Percentiles rank a stretch among this genome's conserved stretches.
phyloP scores from a whole-genome alignment of 2,113 vertebrate species.

The Calypte anna region DNA sequence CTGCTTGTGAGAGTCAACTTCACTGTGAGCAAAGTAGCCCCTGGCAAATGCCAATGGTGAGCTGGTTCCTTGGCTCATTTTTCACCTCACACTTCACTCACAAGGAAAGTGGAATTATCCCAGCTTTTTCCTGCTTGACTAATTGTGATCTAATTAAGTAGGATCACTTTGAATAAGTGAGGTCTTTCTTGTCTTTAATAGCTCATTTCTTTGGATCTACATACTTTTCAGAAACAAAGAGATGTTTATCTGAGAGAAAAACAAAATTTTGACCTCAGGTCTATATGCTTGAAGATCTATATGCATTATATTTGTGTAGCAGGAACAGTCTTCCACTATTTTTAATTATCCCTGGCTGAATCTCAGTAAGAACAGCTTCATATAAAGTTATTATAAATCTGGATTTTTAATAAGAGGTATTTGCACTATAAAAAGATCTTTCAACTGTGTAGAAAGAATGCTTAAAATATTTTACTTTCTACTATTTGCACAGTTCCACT shows the following conservation, averaged over 20 bases:
- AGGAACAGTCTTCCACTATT: background rate
- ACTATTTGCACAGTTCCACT: background rate
- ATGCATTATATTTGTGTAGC: background rate
- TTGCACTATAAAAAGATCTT: constrained; percentile 67
- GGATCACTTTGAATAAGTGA: background rate
- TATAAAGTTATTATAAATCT: constrained; percentile 45
- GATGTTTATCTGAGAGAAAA: background rate
- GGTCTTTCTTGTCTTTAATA: background rate
- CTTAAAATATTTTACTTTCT: constrained; percentile 40
- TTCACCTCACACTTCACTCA: background rate
- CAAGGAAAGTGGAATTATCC: background rate
- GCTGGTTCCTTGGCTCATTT: background rate
- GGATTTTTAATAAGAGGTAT: constrained; percentile 66
- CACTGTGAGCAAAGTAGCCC: background rate
- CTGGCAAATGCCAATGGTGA: background rate
- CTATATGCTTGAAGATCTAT: background rate
- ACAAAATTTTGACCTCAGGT: background rate
- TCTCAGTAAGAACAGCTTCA: constrained; percentile 21
- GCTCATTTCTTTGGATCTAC: background rate
- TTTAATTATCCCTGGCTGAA: constrained; percentile 42
- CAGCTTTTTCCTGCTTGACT: background rate
- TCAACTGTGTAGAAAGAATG: constrained; percentile 27
- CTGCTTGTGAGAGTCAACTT: background rate
- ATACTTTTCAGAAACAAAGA: background rate
- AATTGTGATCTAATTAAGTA: background rate